Evolutionary conservation across 2,797 vertebrate genomes (phyloP).

Genomic region (Balearica regulorum): DNA sequence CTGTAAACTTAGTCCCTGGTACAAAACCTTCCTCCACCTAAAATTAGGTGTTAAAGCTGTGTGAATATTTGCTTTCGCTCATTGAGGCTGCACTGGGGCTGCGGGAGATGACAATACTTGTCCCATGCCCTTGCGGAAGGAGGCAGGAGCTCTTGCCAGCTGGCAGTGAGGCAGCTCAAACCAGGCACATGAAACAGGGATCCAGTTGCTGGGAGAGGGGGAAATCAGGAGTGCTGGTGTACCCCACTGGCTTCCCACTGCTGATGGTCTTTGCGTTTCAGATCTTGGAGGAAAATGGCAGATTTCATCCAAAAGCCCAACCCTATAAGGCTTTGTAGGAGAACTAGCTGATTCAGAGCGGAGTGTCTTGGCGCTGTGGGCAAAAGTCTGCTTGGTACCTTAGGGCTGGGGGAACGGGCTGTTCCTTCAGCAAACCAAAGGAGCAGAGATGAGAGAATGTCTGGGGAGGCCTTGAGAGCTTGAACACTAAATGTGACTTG

Average conservation of each 20-base stretch:
- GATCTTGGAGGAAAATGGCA: background rate
- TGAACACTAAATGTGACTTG: background rate
- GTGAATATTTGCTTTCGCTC: background rate
- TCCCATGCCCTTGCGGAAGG: background rate
- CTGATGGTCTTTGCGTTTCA: background rate
- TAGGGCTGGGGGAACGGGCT: background rate
- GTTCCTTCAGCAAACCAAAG: background rate
- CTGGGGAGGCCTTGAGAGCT: background rate
- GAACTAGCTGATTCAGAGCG: background rate
- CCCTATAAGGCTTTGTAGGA: background rate
- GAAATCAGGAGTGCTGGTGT: accelerated
- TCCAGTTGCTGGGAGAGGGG: accelerated
- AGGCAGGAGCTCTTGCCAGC: background rate
- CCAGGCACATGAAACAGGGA: background rate
- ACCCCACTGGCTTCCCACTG: background rate
- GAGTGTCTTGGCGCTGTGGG: background rate
- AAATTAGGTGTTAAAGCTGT: background rate
- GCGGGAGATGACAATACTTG: background rate
- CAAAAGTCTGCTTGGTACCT: accelerated
- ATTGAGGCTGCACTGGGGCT: background rate
- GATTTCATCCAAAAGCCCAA: background rate
- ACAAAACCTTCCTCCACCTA: background rate
- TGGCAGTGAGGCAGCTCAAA: background rate
- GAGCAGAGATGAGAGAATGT: background rate
- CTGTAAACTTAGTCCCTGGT: background rate